Base-by-base conservation (phyloP, 2,797 vertebrate genomes). In the Poeciliopsis gracilis region DNA sequence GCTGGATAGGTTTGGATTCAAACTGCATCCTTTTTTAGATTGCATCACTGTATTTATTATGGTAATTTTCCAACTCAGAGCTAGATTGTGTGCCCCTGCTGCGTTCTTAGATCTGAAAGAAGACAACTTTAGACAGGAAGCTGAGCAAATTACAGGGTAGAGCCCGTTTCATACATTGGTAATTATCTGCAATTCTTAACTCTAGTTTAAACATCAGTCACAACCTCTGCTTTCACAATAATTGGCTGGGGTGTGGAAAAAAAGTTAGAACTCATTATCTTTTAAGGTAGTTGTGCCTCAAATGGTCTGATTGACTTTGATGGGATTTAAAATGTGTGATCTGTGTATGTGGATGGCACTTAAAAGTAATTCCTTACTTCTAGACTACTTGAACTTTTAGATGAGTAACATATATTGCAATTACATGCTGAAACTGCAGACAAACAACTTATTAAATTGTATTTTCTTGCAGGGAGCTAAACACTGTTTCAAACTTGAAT, bases 141-240 rank as follows among this genome's bases (percentile, higher is more conserved):
- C 84, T 61, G 53, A 76, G 88, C 66, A 93, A 95, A 96, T 95
- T 94, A 90, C 83, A 91, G 93, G 90, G 91, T 90, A 94, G 80
- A 91, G 91, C 89, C 90, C 80, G 36, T 92, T 89, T 91, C 91
- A 93, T 94, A 88, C 89, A 78, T 88, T 69, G 78, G 90, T 91
- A 91, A 94, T 94, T 94, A 93, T 90, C 81, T 77, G 79, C 84
- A 89, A 87, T 93, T 92, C 90, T 90, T 92, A 78, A 89, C 83
- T 91, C 87, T 84, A 20, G 23, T 82, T 92, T 78, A 89, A 83
- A 85, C 89, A 86, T 86, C 72, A 84, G 81, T 70, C 80, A 73
- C 61, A 41, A 84, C 78, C 81, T 82, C 69, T 79, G 73, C 76
- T 73, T 49, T 87, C 73, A 81, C 78, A 87, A 82, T 81, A 85